Evolutionary conservation across 2,113 vertebrate genomes (phyloP), one percentile per base, ranked within the genome.

Genomic region (Turnix velox): DNA sequence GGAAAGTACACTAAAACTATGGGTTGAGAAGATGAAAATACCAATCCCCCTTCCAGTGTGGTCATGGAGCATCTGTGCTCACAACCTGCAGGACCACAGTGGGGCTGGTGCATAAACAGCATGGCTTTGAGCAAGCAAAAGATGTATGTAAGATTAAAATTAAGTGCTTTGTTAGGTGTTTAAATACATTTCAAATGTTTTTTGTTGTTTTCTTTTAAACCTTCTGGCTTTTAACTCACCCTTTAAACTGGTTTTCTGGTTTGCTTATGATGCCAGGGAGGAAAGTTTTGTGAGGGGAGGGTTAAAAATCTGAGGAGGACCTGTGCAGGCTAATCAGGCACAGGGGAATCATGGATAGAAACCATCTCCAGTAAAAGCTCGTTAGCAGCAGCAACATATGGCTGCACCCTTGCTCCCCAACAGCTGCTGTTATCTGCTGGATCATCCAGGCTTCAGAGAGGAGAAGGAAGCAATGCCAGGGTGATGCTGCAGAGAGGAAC

Each of bases 311-410:
- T n/a, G 37, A 54, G 2, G 57, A 92, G 80, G 93, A 74, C 55
- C 87, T 35, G 65, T 51, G 73, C 2, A n/a, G n/a, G 3, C 85
- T 95, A 94, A 96, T 95, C 89, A 84, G 95, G 42, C 94, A 92
- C 95, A 39, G 27, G 93, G 88, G 94, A 92, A 86, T 96, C 51
- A 22, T 1, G 4, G 80, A 39, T 69, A 71, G 39, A 66, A 95
- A 91, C 46, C 68, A 35, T 76, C 88, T 88, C 77, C 84, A 35
- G 91, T 81, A 94, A 90, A 78, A 71, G 94, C 93, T 95, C 93
- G 91, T 96, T 95, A 95, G 84, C 61, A 81, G 84, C 61, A 81
- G 27, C 91, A 93, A 46, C 87, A 94, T 92, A 94, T 84, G 93
- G 76, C 88, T 52, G 2, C 10, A 1, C n/a, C 62, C 72, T 35